Evolutionary conservation across 1,140 invertebrate genomes (phyloP), one percentile per base, ranked within the genome.

Genomic region (Polyergus mexicanus): DNA sequence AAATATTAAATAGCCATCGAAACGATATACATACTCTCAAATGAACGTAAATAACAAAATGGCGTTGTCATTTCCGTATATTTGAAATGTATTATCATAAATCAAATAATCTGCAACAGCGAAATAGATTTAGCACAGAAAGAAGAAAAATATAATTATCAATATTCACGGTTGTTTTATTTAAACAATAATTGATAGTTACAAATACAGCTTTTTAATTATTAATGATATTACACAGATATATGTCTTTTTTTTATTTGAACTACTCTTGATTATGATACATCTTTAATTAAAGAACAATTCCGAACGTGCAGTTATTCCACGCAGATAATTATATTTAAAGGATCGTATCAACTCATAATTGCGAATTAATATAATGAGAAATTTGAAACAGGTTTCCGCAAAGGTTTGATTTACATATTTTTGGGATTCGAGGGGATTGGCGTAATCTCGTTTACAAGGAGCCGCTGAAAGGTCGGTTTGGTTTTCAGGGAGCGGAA

Each of bases 31-130:
- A 11, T 44, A 44, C 2, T 32, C 19, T 16, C 13, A 71, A 69
- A 32, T 80, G 51, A 71, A 71, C 22, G 77, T 51, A 80, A 80
- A 71, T 22, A 25, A 6, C 41, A 8, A 78, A 66, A 54, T 38
- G 19, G 38, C 44, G 25, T 22, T 60, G 38, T 80, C 44, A 68
- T 68, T 38, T 38, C 16, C 28, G 28, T 19, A 44, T 35, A 22
- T 69, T 41, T 11, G 22, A 69, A 78, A 65, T 44, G 5, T 41
- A 78, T 80, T 80, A 71, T 44, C 77, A 78, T 68, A 78, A 3
- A 47, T 47, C 47, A 51, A 65, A 80, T 80, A 80, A 28, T 41
- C 60, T 38, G 44, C 13, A 32, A 54, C 7, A 60, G 8, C n/a
- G 60, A 75, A 16, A 25, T 41, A 44, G 25, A 63, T 22, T 44